Conservation (phyloP, 2,888 invertebrate species). For the Melipona beecheii region DNA sequence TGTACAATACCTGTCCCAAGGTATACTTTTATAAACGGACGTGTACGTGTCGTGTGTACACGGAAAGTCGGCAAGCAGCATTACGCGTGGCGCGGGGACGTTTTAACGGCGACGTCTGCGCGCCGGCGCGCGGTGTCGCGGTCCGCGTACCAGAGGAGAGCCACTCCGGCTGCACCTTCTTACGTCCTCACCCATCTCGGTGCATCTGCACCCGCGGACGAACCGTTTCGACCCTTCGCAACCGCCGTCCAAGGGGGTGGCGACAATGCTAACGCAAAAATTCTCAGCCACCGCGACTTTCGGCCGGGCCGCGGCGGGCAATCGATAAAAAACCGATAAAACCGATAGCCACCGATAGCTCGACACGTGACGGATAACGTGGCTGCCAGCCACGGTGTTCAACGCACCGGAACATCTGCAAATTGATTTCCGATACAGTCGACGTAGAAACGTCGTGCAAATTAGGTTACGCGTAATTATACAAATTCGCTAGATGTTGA, state of each 20-base stretch:
- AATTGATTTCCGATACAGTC: slow-evolving; percentile 11
- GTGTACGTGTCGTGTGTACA: background rate
- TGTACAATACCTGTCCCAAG: too few relatives aligned
- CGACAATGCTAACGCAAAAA: too few relatives aligned
- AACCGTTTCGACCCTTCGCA: too few relatives aligned
- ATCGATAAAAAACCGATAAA: slow-evolving; percentile 36
- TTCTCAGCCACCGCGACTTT: too few relatives aligned
- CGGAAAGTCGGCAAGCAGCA: background rate
- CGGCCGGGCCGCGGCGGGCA: background rate
- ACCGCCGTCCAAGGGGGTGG: too few relatives aligned
- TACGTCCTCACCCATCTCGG: too few relatives aligned
- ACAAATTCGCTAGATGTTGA: background rate
- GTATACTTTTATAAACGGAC: too few relatives aligned
- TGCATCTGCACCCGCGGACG: too few relatives aligned
- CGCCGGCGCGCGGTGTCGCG: too few relatives aligned
- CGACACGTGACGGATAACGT: slow-evolving; percentile 34
- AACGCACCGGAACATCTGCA: slow-evolving; percentile 18
- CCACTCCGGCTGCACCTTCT: too few relatives aligned
- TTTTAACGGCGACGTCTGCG: too few relatives aligned
- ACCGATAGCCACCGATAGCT: slow-evolving; percentile 25
- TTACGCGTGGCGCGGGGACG: background rate
- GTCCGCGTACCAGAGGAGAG: too few relatives aligned
- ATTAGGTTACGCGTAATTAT: background rate
- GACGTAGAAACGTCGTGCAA: background rate
- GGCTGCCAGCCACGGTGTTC: background rate